Evolutionary conservation across 2,888 invertebrate species (phyloP), one percentile per base, ranked within the genome.

Genomic region (Argyresthia goedartella): DNA sequence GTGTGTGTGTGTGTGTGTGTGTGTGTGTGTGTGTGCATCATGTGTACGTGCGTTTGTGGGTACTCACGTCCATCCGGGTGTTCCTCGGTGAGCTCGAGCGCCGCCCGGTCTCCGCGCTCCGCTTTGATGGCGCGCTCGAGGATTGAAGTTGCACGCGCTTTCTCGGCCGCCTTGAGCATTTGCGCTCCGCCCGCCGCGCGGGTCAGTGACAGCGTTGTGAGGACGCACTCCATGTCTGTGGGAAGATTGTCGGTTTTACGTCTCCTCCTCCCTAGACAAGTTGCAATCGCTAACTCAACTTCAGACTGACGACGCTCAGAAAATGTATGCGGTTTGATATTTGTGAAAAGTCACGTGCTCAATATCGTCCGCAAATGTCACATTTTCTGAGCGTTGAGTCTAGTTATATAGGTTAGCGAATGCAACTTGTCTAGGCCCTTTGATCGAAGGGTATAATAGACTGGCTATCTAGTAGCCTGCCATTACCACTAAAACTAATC

Each of bases 11-110:
- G 25, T 6, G 25, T 2, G 25, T 25, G 25, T 25, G 25, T 25
- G 25, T 25, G 25, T 25, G 6, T 25, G 25, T 6, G 2, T 4
- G 25, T 6, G 25, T 2, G 25, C 6, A 6, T 25, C 25, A 6
- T 25, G 25, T 25, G 6, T 25, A 2, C 25, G 2, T 4, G 25
- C 25, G 25, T n/a, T n/a, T 25, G 25, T 2, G 25, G 25, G 3
- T 57, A 90, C 94, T 90, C 75, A 94, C 94, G 79, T 66, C 94
- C 95, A 79, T 95, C 95, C 0, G 95, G 95, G 76, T 95, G 94
- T 66, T 95, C 95, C 73, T 93, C 94, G 0, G 94, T 93, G 57
- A 93, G 89, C 53, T 88, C 80, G 33, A 79, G 62, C 10, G 11
- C 1, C n/a, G 39, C 41, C 3, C 50, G 72, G 39, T 92, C 88